Percentiles rank a stretch among this genome's conserved stretches.
Evolutionary conservation across 2,113 vertebrate genomes (phyloP).

Genomic region (Diphyllodes magnificus): DNA sequence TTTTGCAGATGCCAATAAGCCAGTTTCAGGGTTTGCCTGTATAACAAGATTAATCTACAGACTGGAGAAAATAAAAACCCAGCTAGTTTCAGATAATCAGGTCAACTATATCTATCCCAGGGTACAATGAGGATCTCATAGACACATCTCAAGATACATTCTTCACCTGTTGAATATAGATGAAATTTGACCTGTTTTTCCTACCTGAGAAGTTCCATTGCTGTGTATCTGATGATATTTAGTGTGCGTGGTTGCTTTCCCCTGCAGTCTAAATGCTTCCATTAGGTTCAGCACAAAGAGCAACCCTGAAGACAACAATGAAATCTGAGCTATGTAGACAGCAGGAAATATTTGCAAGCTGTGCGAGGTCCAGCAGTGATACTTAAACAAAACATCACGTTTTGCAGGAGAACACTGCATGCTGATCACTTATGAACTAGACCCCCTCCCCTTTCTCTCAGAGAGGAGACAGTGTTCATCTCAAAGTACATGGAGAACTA

Average conservation of each 20-base stretch:
- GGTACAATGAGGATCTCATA: background rate
- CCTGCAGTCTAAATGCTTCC: background rate
- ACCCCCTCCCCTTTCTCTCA: background rate
- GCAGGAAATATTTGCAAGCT: slow-evolving; percentile 59
- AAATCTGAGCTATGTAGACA: slow-evolving; percentile 43
- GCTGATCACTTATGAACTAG: slow-evolving; percentile 27
- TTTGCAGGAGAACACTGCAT: background rate
- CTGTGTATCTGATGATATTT: background rate
- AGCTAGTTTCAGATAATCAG: background rate
- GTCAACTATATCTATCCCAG: background rate
- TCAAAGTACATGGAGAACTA: background rate
- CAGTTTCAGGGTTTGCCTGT: background rate
- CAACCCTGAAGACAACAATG: slow-evolving; percentile 19
- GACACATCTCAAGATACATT: background rate
- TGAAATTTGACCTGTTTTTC: background rate
- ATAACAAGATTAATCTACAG: background rate
- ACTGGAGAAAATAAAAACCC: background rate
- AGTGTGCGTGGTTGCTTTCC: background rate
- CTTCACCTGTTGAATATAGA: background rate
- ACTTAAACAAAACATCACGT: slow-evolving; percentile 56
- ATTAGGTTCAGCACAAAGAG: background rate
- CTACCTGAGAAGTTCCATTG: background rate
- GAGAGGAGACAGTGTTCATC: background rate
- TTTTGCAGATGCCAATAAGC: background rate
- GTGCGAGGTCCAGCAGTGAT: slow-evolving; percentile 47